Percentiles rank a stretch among this genome's conserved stretches.
These are phyloP conservation scores for Odocoileus hemionus DNA, from an alignment of 2,113 vertebrate species.

Conservation along the genomic window DNA sequence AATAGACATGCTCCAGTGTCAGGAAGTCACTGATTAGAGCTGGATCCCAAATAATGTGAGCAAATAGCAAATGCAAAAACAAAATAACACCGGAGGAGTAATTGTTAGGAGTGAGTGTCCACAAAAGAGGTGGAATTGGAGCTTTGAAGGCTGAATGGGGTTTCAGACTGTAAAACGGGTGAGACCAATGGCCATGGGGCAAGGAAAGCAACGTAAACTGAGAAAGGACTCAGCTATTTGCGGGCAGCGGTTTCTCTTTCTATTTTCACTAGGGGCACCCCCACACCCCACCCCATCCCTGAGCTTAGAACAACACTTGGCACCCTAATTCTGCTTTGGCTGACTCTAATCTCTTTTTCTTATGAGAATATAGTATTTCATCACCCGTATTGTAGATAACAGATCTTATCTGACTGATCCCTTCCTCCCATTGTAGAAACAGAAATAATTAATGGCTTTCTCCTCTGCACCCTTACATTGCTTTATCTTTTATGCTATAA, in stretches of 20 bases:
- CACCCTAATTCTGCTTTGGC: neutral
- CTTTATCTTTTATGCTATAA: slow-evolving; percentile 24
- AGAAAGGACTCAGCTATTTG: neutral
- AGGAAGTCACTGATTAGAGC: neutral
- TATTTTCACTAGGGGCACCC: neutral
- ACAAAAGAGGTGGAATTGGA: neutral
- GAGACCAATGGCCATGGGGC: neutral
- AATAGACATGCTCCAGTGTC: neutral
- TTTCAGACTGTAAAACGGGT: neutral
- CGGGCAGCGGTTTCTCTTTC: neutral
- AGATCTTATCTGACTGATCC: neutral
- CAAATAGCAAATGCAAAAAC: neutral
- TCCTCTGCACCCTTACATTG: neutral
- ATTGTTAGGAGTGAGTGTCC: neutral
- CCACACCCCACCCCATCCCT: neutral
- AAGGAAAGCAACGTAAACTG: fast-evolving
- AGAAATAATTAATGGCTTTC: slow-evolving; percentile 36
- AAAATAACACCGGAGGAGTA: neutral
- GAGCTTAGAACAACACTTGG: neutral
- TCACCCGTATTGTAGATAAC: neutral
- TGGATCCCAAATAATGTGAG: neutral
- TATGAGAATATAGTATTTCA: neutral
- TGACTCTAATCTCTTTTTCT: neutral
- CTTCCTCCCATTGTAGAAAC: neutral
- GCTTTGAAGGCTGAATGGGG: neutral